A percentile compares a stretch with the other conserved stretches of the same genome.
Conservation (phyloP, 1,140 invertebrate genomes). For the Hydropsyche tenuis region DNA sequence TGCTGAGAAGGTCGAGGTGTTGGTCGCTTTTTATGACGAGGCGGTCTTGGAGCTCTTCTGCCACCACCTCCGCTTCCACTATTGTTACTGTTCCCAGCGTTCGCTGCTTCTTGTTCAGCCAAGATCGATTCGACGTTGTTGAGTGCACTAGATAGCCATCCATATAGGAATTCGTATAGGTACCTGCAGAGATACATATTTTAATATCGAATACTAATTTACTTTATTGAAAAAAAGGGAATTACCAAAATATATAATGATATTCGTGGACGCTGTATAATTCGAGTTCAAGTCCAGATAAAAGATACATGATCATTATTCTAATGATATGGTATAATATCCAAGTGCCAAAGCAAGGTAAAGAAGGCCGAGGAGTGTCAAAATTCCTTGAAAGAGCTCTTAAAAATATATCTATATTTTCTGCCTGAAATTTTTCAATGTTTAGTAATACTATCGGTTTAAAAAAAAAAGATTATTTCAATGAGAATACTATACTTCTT, state of each 20-base stretch:
- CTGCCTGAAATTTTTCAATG: constrained; percentile 82
- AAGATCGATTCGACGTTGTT: constrained; percentile 87
- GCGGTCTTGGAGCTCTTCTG: constrained; percentile 48
- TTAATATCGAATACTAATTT: constrained; percentile 5
- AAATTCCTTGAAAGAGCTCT: constrained; percentile 74
- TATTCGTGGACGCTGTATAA: constrained; percentile 97
- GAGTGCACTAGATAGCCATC: constrained; percentile 90
- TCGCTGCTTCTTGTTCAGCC: constrained; percentile 75
- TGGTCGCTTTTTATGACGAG: constrained; percentile 76
- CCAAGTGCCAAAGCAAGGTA: constrained; percentile 95
- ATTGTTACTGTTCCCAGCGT: constrained; percentile 66
- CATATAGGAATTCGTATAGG: constrained; percentile 93
- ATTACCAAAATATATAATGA: constrained; percentile 91
- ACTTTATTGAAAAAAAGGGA: constrained; percentile 18
- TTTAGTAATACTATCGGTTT: too few relatives aligned
- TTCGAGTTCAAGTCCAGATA: constrained; percentile 94
- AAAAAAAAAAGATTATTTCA: neutral
- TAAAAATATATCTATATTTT: constrained; percentile 86
- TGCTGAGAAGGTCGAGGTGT: constrained; percentile 75
- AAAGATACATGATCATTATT: constrained; percentile 94
- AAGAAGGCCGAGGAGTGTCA: constrained; percentile 73
- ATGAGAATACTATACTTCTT: constrained; percentile 72
- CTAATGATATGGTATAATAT: constrained; percentile 93
- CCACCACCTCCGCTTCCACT: constrained; percentile 69
- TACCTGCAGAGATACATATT: constrained; percentile 69